Evolutionary conservation across 2,888 invertebrate species (phyloP).

Genomic region (Hypselothyrea guttata): DNA sequence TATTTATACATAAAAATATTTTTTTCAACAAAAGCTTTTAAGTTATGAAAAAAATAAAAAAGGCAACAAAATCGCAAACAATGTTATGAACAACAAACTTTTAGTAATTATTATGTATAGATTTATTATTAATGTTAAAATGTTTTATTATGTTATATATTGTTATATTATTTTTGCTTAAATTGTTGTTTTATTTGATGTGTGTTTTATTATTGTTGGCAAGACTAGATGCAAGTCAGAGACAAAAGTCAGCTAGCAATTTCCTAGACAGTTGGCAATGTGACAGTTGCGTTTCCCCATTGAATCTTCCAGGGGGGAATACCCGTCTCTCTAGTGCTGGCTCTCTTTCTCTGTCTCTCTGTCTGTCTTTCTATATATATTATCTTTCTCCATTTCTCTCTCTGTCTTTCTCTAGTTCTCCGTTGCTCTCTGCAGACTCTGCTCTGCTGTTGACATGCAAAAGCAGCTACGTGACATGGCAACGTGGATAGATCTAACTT

Average conservation of each 20-base stretch:
- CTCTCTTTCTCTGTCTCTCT: neutral
- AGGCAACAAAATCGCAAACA: too few relatives aligned
- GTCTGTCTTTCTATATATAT: too few relatives aligned
- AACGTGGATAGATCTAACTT: conserved; percentile 33
- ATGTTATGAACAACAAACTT: too few relatives aligned
- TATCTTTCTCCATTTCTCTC: conserved; percentile 1
- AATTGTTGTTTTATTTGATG: conserved; percentile 3
- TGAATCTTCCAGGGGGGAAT: conserved; percentile 26
- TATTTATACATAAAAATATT: too few relatives aligned
- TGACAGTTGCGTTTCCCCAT: conserved; percentile 44
- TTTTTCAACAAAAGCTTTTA: too few relatives aligned
- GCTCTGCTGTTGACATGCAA: conserved; percentile 75
- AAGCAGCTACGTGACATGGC: conserved; percentile 76
- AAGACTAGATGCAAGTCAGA: conserved; percentile 1
- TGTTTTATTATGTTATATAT: too few relatives aligned
- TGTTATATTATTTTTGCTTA: neutral
- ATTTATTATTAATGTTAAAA: too few relatives aligned
- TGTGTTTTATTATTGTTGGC: conserved; percentile 4
- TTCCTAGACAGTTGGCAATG: conserved; percentile 43
- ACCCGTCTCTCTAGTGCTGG: neutral
- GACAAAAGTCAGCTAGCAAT: conserved; percentile 25
- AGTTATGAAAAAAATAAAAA: too few relatives aligned
- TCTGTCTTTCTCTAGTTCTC: neutral
- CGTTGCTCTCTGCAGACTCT: conserved; percentile 1
- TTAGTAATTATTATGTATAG: too few relatives aligned